Conservation (phyloP, 2,888 invertebrate species). For the Helleia helle region DNA sequence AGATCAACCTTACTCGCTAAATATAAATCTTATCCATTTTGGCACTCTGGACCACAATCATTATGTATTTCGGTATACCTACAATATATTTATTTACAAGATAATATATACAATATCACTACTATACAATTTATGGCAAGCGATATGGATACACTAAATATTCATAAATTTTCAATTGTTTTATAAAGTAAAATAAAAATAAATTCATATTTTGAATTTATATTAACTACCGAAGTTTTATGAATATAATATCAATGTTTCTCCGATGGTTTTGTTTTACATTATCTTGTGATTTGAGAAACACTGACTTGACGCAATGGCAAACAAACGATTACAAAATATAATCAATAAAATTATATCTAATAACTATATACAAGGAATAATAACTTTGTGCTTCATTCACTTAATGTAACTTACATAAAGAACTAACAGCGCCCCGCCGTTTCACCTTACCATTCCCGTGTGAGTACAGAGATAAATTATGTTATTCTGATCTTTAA, state of each 20-base stretch:
- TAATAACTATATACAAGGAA: too few species aligned
- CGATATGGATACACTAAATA: background rate
- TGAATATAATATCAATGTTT: too few species aligned
- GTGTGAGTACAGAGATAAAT: too few species aligned
- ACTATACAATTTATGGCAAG: slow-evolving; percentile 19
- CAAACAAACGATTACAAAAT: too few species aligned
- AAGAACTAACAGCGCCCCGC: too few species aligned
- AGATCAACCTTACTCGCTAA: slow-evolving; percentile 62
- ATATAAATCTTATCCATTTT: slow-evolving; percentile 63
- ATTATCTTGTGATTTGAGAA: background rate
- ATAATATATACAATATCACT: slow-evolving; percentile 12
- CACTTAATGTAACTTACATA: too few species aligned
- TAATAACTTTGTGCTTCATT: too few species aligned
- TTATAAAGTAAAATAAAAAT: background rate
- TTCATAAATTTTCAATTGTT: background rate
- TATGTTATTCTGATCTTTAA: too few species aligned
- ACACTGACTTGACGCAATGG: background rate
- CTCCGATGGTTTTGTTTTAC: too few species aligned
- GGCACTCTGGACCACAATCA: slow-evolving; percentile 64
- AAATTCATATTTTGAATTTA: background rate
- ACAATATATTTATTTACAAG: background rate
- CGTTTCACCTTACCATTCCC: too few species aligned
- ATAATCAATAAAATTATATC: too few species aligned
- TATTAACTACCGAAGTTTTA: background rate
- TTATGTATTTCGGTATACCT: slow-evolving; percentile 19